Conservation (phyloP, 2,113 vertebrate species). For the Sinocyclocheilus maitianheensis region DNA sequence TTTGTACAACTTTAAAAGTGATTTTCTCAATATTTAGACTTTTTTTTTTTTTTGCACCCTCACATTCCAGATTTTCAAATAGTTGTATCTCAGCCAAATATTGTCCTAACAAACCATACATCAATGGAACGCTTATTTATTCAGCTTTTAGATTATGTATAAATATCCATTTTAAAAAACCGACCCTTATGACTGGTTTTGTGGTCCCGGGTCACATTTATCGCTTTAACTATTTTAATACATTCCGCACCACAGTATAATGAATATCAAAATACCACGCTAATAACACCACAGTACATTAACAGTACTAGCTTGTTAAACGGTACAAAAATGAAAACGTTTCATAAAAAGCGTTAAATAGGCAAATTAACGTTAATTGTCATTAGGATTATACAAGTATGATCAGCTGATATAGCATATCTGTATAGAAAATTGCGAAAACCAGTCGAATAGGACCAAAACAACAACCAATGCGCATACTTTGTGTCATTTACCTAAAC, state of each 20-base stretch:
- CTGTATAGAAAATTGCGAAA: neutral
- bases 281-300: neutral
- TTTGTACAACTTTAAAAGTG: too few relatives aligned
- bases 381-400: neutral
- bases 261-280: neutral
- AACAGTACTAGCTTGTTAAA: neutral
- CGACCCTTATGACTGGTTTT: too few relatives aligned
- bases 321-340: neutral
- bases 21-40: too few relatives aligned
- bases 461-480: neutral
- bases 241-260: neutral
- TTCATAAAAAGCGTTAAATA: neutral
- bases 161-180: too few relatives aligned
- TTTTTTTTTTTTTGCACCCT: too few relatives aligned
- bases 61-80: too few relatives aligned
- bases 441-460: neutral
- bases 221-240: neutral
- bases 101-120: too few relatives aligned
- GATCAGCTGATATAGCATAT: neutral
- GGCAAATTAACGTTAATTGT: neutral
- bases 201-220: neutral
- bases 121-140: too few relatives aligned
- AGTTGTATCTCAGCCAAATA: too few relatives aligned
- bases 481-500: neutral
- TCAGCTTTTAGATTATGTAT: too few relatives aligned